Percentiles rank a stretch among this genome's conserved stretches.
phyloP scores from a whole-genome alignment of 1,140 invertebrate species.

The Drosophila neocordata region DNA sequence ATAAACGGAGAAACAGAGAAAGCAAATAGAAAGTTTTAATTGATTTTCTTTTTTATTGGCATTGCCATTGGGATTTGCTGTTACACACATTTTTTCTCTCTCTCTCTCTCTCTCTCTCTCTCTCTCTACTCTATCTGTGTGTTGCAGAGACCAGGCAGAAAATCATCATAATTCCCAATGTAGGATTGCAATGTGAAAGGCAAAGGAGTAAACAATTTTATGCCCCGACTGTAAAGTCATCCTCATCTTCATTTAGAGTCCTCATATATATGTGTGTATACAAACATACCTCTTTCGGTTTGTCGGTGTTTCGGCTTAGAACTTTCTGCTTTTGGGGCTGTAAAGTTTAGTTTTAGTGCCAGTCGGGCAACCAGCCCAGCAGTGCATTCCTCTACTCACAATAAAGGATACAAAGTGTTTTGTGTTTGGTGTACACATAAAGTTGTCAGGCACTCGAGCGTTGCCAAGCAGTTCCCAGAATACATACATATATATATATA shows the following conservation, averaged over 20 bases:
- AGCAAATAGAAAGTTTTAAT: constrained; percentile 68
- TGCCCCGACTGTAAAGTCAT: constrained; percentile 41
- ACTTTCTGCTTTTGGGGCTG: constrained; percentile 43
- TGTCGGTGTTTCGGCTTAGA: constrained; percentile 38
- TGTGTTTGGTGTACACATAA: constrained; percentile 68
- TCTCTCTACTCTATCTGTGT: neutral
- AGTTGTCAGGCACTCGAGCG: constrained; percentile 62
- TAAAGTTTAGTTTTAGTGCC: constrained; percentile 69
- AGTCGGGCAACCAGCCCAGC: constrained; percentile 21
- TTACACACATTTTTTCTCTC: constrained; percentile 27
- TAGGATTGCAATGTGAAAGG: constrained; percentile 41
- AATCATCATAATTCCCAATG: constrained; percentile 49
- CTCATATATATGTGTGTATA: neutral
- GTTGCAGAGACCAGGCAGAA: constrained; percentile 38
- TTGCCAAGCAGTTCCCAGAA: constrained; percentile 27
- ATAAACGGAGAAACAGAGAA: neutral
- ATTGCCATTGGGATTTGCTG: constrained; percentile 18
- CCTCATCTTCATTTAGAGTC: constrained; percentile 5
- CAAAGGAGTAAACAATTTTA: constrained; percentile 57
- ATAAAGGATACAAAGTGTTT: constrained; percentile 80
- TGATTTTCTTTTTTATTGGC: constrained; percentile 59
- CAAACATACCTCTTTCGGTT: constrained; percentile 11
- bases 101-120: neutral
- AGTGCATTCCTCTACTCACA: constrained; percentile 65
- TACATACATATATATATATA: neutral